A percentile compares a stretch with the other conserved stretches of the same genome.
These are phyloP conservation scores for Acrobasis consociella DNA, from an alignment of 2,888 invertebrate species.

Conservation along the genomic window DNA sequence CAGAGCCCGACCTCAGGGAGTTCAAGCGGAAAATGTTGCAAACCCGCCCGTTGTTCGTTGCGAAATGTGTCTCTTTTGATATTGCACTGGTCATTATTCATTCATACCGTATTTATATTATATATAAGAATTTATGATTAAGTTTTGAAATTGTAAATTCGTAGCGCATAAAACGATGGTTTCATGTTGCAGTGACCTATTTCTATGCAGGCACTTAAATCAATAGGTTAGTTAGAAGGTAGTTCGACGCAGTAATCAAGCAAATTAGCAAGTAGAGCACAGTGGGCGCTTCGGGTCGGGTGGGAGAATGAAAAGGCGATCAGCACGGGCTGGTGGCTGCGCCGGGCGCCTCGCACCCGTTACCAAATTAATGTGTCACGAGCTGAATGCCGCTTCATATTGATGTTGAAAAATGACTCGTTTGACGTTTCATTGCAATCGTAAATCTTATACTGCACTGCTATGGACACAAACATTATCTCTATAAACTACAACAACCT, in stretches of 20 bases:
- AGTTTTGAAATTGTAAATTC: too few species aligned
- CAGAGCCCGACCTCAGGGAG: conserved; percentile 21
- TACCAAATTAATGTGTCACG: conserved; percentile 66
- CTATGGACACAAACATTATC: conserved; percentile 35
- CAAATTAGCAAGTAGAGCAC: conserved; percentile 27
- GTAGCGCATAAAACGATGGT: too few species aligned
- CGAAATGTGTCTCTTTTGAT: conserved; percentile 18
- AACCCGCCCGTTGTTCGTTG: conserved; percentile 10
- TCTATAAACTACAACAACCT: conserved; percentile 29
- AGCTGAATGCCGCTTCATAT: conserved; percentile 53
- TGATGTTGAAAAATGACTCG: conserved; percentile 64
- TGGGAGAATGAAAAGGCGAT: conserved; percentile 54
- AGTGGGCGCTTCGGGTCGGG: background rate
- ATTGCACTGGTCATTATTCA: conserved; percentile 9
- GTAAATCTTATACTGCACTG: conserved; percentile 49
- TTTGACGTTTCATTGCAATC: conserved; percentile 59
- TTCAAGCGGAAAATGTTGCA: conserved; percentile 21
- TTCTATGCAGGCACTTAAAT: background rate
- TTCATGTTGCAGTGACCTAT: background rate
- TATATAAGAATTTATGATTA: too few species aligned
- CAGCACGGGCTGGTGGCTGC: conserved; percentile 30
- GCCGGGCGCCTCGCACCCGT: conserved; percentile 43
- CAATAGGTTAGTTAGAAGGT: background rate
- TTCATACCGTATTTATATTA: conserved; percentile 1
- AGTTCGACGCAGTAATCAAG: conserved; percentile 4